phyloP scores from a whole-genome alignment of 64 coral and sea anemone genomes.

The Hydrozoanthus tunicans region DNA sequence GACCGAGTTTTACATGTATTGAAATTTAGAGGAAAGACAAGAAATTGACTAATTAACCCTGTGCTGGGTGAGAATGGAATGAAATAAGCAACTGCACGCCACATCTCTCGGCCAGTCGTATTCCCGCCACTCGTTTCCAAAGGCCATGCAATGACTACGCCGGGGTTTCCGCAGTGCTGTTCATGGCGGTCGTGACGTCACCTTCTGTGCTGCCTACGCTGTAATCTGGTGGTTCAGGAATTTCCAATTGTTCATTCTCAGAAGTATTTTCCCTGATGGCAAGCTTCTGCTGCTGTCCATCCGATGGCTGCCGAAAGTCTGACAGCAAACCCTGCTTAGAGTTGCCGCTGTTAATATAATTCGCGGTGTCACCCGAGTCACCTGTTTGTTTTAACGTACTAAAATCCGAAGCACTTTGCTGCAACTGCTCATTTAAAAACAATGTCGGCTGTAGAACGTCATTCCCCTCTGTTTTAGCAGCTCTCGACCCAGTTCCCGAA shows the following conservation, averaged over 20 bases:
- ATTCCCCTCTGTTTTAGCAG: not conserved
- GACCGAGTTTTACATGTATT: too few relatives aligned
- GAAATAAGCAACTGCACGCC: too few relatives aligned
- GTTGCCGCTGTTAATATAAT: not conserved
- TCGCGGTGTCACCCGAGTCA: not conserved
- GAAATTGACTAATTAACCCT: too few relatives aligned
- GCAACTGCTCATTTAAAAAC: not conserved
- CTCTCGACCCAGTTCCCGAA: not conserved
- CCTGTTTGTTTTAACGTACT: not conserved
- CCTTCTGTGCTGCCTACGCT: too few relatives aligned
- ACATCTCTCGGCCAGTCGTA: too few relatives aligned
- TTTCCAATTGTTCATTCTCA: not conserved
- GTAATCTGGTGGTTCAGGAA: not conserved
- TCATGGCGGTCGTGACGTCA: too few relatives aligned
- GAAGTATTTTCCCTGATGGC: not conserved
- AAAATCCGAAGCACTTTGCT: not conserved
- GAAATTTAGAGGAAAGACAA: too few relatives aligned
- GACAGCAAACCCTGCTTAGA: slow-evolving; percentile 1
- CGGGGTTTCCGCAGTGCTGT: too few relatives aligned
- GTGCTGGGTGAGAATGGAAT: too few relatives aligned
- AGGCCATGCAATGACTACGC: too few relatives aligned
- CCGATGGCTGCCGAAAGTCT: slow-evolving; percentile 4
- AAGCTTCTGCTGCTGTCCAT: not conserved
- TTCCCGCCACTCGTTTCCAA: too few relatives aligned
- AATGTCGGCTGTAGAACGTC: not conserved